These are phyloP conservation scores for Axis porcinus DNA, from an alignment of 2,113 vertebrate genomes.

Conservation along the genomic window DNA sequence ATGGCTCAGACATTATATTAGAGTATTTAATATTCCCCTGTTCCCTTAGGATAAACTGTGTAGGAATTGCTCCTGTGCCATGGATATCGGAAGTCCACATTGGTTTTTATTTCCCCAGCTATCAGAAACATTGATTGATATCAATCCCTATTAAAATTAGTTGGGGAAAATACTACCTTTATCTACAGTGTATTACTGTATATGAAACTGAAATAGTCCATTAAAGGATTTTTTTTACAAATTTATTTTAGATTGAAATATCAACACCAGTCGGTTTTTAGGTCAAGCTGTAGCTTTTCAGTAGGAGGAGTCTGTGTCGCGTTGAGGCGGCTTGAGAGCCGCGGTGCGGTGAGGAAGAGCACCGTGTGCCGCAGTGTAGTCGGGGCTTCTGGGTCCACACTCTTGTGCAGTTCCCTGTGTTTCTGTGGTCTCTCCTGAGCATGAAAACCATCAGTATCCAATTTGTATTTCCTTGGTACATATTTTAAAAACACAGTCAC, in stretches of 20 bases:
- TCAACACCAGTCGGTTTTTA: conserved; percentile 72
- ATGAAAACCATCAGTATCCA: conserved; percentile 83
- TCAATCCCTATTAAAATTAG: conserved; percentile 56
- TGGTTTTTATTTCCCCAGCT: conserved; percentile 52
- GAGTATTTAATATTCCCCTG: conserved; percentile 52
- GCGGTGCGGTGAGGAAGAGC: conserved; percentile 74
- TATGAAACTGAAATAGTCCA: conserved; percentile 67
- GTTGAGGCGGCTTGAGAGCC: conserved; percentile 77
- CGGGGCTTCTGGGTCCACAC: conserved; percentile 76
- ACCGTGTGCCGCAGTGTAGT: conserved; percentile 76
- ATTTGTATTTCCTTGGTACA: conserved; percentile 89
- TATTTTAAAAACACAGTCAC: conserved; percentile 84
- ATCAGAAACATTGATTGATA: conserved; percentile 53
- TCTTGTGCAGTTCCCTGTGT: conserved; percentile 76
- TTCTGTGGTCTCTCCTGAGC: conserved; percentile 84
- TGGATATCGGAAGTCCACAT: conserved; percentile 54
- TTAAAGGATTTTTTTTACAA: conserved; percentile 70
- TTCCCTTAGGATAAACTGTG: conserved; percentile 57
- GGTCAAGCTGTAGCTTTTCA: conserved; percentile 68
- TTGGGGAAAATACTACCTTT: conserved; percentile 65
- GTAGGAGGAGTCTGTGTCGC: conserved; percentile 72
- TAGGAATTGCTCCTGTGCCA: conserved; percentile 49
- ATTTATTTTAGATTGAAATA: conserved; percentile 75
- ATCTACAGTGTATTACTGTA: conserved; percentile 72
- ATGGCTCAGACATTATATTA: conserved; percentile 63